Base-by-base conservation (phyloP, 2,797 vertebrate species). In the Dallia pectoralis region DNA sequence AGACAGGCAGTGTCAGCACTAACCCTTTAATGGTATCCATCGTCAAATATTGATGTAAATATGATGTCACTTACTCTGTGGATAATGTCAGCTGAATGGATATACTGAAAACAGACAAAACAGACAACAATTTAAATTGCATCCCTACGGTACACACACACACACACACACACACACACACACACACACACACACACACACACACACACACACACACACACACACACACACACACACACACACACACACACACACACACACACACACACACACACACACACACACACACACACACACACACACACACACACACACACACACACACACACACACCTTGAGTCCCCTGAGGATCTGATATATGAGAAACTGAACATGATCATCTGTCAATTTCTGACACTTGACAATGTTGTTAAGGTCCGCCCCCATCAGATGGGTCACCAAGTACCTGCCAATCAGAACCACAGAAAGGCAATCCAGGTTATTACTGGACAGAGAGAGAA, bases 351-450 rank as follows among this genome's bases (percentile, higher is more conserved):
- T 99, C 81, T 99, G 98, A 88, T 99, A 99, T 90, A 99, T 99
- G 72, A 99, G 96, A 81, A 99, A 99, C 91, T 99, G 98, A 81
- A 99, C 98, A 0, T 99, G 98, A 92, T 99, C 98, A 77, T 99
- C 98, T 0, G 97, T 99, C 74, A 99, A 93, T 88, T 99, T 99
- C 93, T 99, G 98, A 90, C 98, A 99, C 89, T 99, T 99, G 65
- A 99, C 96, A 14, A 99, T 99, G 89, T 99, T 99, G 91, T 99
- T 99, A 81, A 99, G 94, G 88, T 99, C 98, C 61, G 98, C 98
- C 44, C 98, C 98, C 98, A 99, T 99, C 67, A 99, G 93, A 84
- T 99, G 97, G 68, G 98, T 99, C 89, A 99, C 98, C 89, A 99
- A 88, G 84, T 99, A 99, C 85, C 98, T 99, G 69, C 25, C 49